A percentile compares a stretch with the other conserved stretches of the same genome.
These are phyloP conservation scores for Vanessa tameamea DNA, from an alignment of 1,140 invertebrate genomes.

Conservation along the genomic window DNA sequence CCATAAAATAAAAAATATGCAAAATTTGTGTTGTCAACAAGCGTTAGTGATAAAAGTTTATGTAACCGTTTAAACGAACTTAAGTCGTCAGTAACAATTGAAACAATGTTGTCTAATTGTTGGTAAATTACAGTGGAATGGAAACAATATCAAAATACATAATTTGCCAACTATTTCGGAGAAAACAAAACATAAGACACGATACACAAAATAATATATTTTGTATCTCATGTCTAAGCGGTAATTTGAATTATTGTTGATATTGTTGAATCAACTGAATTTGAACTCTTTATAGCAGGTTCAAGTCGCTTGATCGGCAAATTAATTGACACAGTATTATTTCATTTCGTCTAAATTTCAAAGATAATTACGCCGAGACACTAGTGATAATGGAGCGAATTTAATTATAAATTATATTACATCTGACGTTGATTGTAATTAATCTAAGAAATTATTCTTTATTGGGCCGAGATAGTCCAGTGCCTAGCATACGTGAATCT, in stretches of 20 bases:
- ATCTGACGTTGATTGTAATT: background rate
- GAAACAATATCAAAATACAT: too few species aligned
- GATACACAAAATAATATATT: conserved; percentile 22
- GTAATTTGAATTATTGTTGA: conserved; percentile 39
- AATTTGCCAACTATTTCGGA: conserved; percentile 22
- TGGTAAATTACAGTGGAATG: too few species aligned
- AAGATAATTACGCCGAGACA: conserved; percentile 24
- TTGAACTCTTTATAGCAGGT: conserved; percentile 30
- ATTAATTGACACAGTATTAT: conserved; percentile 32
- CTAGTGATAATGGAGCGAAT: conserved; percentile 1
- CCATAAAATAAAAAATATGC: too few species aligned
- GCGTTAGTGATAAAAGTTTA: too few species aligned
- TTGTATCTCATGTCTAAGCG: background rate
- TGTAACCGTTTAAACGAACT: too few species aligned
- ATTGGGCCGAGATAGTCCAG: too few species aligned
- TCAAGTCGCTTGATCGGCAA: conserved; percentile 26
- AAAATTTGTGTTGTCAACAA: too few species aligned
- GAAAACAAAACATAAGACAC: conserved; percentile 45
- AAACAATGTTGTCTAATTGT: too few species aligned
- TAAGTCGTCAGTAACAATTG: too few species aligned
- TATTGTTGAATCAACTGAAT: conserved; percentile 36
- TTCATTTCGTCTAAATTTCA: conserved; percentile 26
- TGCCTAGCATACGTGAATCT: too few species aligned
- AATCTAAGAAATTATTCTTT: background rate
- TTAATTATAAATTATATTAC: conserved; percentile 10